Percentiles rank a stretch among this genome's conserved stretches.
Conservation (phyloP, 2,797 vertebrate genomes). For the Centroberyx gerrardi region DNA sequence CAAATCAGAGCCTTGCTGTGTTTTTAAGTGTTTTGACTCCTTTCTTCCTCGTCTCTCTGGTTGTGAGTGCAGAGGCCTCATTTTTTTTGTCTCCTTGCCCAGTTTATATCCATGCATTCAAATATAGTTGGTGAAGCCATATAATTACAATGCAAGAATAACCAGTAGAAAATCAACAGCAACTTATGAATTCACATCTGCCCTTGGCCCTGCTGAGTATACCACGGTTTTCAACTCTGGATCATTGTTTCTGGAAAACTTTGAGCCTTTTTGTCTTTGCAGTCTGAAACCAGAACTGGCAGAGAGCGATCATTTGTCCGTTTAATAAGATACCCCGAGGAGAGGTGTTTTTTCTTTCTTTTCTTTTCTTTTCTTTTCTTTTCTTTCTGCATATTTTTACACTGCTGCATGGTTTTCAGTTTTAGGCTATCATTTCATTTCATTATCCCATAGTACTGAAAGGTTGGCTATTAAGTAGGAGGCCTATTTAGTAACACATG, state of each 20-base stretch:
- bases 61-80: slow-evolving; percentile 8
- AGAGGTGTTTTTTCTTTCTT: slow-evolving; percentile 5
- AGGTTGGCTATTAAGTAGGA: slow-evolving; percentile 30
- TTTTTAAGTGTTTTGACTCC: slow-evolving; percentile 10
- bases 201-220: slow-evolving; percentile 23
- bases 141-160: slow-evolving; percentile 27
- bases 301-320: slow-evolving; percentile 15
- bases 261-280: slow-evolving; percentile 33
- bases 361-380: slow-evolving; percentile 3
- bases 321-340: slow-evolving; percentile 19
- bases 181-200: slow-evolving; percentile 49
- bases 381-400: too few relatives aligned
- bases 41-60: slow-evolving; percentile 19
- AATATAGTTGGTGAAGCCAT: slow-evolving; percentile 23
- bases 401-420: neutral
- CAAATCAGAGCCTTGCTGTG: neutral
- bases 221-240: neutral
- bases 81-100: slow-evolving; percentile 38
- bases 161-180: slow-evolving; percentile 49
- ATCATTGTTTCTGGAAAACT: slow-evolving; percentile 36
- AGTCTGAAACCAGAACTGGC: neutral
- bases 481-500: too few relatives aligned
- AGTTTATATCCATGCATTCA: slow-evolving; percentile 32
- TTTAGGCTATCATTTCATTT: neutral
- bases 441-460: slow-evolving; percentile 29